A percentile compares a stretch with the other conserved stretches of the same genome.
These are phyloP conservation scores for Nemoura dubitans DNA, from an alignment of 2,888 invertebrate species.

Conservation along the genomic window DNA sequence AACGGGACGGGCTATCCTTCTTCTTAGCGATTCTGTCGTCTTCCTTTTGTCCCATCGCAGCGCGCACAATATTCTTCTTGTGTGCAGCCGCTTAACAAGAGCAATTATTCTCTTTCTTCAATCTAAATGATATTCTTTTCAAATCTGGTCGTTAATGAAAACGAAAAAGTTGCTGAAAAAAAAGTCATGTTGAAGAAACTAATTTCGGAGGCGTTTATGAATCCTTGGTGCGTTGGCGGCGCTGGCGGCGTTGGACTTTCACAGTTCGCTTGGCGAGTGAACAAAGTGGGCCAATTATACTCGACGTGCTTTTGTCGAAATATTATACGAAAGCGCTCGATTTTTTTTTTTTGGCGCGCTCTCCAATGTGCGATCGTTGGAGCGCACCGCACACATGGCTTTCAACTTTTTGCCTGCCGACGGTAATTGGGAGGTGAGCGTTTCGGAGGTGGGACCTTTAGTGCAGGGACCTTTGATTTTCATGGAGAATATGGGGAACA, in stretches of 20 bases:
- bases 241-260: not conserved
- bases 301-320: no score
- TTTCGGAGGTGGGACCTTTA: no score
- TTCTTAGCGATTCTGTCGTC: slow-evolving; percentile 18
- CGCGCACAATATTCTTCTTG: not conserved
- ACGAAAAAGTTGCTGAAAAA: not conserved
- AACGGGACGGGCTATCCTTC: not conserved
- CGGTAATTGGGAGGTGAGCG: no score
- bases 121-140: slow-evolving; percentile 41
- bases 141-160: not conserved
- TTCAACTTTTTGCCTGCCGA: no score
- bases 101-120: slow-evolving; percentile 43
- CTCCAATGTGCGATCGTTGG: no score
- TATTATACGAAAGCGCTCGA: no score
- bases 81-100: slow-evolving; percentile 43
- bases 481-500: no score
- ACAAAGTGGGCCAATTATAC: not conserved
- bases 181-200: slow-evolving; percentile 15
- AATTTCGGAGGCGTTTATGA: slow-evolving; percentile 16
- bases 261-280: not conserved
- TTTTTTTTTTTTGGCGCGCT: no score
- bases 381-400: no score
- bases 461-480: no score
- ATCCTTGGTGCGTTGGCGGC: not conserved
- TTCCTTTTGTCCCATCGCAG: slow-evolving; percentile 36